phyloP scores from a whole-genome alignment of 2,113 vertebrate genomes.

The Pongo pygmaeus region DNA sequence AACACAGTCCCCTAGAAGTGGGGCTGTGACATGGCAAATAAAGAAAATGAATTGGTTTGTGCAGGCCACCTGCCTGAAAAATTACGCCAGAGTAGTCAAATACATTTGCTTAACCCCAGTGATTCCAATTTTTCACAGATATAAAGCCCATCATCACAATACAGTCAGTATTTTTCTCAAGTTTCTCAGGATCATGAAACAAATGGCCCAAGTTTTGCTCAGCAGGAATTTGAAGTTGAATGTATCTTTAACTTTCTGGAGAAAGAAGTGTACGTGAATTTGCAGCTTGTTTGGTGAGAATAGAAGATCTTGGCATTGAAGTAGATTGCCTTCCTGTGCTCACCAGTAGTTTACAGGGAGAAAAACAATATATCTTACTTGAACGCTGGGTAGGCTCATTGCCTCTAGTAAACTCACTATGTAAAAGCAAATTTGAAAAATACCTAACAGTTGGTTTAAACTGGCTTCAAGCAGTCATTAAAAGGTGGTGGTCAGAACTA shows the following conservation, averaged over 20 bases:
- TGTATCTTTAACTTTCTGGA: background rate
- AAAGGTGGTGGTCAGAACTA: background rate
- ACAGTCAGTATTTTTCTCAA: background rate
- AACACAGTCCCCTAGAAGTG: background rate
- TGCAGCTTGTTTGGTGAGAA: background rate
- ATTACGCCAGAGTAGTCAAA: background rate
- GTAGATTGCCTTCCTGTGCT: background rate
- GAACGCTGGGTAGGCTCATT: background rate
- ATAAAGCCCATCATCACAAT: background rate
- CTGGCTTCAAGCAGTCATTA: background rate
- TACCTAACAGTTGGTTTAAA: background rate
- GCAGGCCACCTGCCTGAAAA: background rate
- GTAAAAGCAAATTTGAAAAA: background rate
- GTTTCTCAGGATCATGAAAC: background rate
- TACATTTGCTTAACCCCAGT: background rate
- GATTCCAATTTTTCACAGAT: background rate
- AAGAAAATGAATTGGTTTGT: background rate
- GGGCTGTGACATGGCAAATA: background rate
- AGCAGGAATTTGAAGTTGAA: background rate
- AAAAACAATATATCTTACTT: background rate
- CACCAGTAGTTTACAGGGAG: background rate
- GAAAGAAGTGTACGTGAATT: background rate
- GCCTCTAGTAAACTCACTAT: background rate
- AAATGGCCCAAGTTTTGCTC: background rate
- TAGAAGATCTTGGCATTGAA: background rate